phyloP scores from a whole-genome alignment of 2,113 vertebrate genomes.

The Stegostoma tigrinum region DNA sequence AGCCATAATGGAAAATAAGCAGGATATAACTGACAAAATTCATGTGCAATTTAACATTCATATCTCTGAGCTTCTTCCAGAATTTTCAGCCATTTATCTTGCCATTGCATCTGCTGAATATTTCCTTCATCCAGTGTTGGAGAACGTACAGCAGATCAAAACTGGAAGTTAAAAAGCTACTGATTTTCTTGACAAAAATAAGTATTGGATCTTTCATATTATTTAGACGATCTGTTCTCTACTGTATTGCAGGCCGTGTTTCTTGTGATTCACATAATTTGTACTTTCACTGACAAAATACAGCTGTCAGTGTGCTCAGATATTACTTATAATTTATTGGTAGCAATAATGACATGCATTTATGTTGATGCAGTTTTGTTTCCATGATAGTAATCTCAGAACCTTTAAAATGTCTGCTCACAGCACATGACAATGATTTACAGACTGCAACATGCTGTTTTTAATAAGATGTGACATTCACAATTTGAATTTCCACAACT shows the following conservation, averaged over 20 bases:
- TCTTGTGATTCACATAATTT: background rate
- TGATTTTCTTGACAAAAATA: background rate
- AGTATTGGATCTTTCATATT: background rate
- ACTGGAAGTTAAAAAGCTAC: background rate
- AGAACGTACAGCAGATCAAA: background rate
- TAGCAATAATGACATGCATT: background rate
- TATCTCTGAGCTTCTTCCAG: background rate
- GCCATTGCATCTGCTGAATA: background rate
- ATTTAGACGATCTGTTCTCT: background rate
- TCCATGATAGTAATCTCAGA: background rate
- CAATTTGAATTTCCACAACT: constrained; percentile 18
- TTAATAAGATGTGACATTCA: constrained; percentile 6
- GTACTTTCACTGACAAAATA: background rate
- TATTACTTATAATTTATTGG: constrained; percentile 4
- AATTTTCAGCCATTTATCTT: background rate
- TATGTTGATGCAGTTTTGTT: background rate
- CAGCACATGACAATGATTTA: background rate
- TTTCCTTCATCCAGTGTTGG: background rate
- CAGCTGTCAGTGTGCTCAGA: background rate
- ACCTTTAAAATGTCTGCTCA: background rate
- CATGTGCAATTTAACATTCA: background rate
- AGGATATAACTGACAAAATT: background rate
- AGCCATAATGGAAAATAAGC: background rate
- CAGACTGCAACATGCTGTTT: background rate
- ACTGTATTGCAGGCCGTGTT: background rate